These are phyloP conservation scores for Myotis brandtii DNA, from an alignment of 2,113 vertebrate genomes.

Conservation along the genomic window DNA sequence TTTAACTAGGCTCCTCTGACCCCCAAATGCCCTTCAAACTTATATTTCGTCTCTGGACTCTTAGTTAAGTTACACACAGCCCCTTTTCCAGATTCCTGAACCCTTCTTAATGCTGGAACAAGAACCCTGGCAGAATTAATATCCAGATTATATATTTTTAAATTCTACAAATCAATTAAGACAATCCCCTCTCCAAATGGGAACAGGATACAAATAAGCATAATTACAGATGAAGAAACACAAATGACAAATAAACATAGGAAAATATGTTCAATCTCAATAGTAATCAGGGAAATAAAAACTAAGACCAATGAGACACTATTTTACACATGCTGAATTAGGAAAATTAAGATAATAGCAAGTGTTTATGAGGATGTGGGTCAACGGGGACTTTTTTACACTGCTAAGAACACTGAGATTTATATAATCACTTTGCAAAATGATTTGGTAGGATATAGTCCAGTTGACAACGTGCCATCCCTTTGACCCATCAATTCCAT, in stretches of 20 bases:
- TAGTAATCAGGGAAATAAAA: not conserved
- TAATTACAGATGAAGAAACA: not conserved
- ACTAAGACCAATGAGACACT: not conserved
- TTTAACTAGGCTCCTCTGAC: no score
- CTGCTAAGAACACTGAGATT: not conserved
- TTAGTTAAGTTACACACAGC: no score
- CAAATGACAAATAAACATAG: conserved; percentile 11
- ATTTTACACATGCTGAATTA: not conserved
- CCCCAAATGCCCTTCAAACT: no score
- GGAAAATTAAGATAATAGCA: not conserved
- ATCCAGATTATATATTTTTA: not conserved
- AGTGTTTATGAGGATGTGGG: not conserved
- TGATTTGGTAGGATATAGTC: not conserved
- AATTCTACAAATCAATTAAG: not conserved
- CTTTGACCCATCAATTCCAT: not conserved
- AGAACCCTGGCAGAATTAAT: not conserved
- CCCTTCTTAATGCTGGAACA: no score
- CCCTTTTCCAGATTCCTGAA: no score
- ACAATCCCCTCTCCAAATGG: not conserved
- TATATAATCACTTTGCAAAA: not conserved
- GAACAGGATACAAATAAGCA: not conserved
- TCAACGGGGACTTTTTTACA: not conserved
- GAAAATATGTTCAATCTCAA: not conserved
- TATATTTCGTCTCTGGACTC: no score
- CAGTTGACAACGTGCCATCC: not conserved